phyloP scores from a whole-genome alignment of 2,113 vertebrate genomes.

The Oryzias curvinotus region DNA sequence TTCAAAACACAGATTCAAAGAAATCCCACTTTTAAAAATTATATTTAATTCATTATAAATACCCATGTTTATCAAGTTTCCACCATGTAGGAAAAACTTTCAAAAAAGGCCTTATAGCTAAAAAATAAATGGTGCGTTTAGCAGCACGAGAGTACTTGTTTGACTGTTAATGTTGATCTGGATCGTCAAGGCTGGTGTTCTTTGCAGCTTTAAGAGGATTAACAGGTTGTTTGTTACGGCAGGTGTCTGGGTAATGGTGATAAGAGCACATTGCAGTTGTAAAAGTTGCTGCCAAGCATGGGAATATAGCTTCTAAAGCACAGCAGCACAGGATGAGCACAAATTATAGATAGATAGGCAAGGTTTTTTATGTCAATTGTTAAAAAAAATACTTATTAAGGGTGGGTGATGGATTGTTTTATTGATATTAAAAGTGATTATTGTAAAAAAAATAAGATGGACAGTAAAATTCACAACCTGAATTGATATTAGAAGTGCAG shows the following conservation, averaged over 20 bases:
- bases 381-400: conserved; percentile 35
- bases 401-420: not conserved
- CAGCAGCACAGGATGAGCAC: conserved; percentile 12
- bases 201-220: conserved; percentile 73
- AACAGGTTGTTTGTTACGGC: conserved; percentile 64
- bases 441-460: not conserved
- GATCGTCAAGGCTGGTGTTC: conserved; percentile 51
- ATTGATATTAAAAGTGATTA: not conserved
- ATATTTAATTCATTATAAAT: conserved; percentile 1
- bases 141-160: conserved; percentile 44
- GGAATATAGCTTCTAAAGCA: conserved; percentile 35
- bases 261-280: conserved; percentile 62
- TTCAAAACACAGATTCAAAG: conserved; percentile 37
- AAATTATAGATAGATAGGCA: not conserved
- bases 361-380: not conserved
- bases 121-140: conserved; percentile 46
- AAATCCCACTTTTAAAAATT: conserved; percentile 5
- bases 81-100: conserved; percentile 1
- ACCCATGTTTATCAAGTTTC: conserved; percentile 25
- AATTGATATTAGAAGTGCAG: not conserved
- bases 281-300: conserved; percentile 36
- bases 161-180: conserved; percentile 53
- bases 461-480: not conserved
- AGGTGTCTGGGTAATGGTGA: conserved; percentile 67
- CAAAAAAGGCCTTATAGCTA: conserved; percentile 25